Conservation (phyloP, 2,888 invertebrate genomes). For the Drosophila demipolita region DNA sequence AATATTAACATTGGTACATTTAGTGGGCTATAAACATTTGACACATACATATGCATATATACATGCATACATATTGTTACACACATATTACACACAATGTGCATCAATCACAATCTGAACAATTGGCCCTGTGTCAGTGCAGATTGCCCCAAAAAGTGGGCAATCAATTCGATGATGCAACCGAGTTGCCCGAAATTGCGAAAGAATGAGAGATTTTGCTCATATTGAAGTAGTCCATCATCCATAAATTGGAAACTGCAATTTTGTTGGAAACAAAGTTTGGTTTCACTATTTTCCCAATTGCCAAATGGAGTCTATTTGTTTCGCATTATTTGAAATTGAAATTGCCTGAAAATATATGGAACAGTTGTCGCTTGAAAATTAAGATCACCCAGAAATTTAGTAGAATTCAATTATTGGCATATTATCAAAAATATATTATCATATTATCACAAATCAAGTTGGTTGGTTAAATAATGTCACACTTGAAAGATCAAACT, state of each 20-base stretch:
- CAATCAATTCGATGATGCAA: constrained; percentile 46
- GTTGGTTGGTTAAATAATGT: neutral
- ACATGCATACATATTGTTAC: too few relatives aligned
- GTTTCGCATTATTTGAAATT: neutral
- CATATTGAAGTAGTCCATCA: constrained; percentile 28
- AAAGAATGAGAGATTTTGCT: constrained; percentile 42
- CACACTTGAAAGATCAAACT: neutral
- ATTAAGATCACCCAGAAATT: neutral
- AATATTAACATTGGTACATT: neutral
- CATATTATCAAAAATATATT: neutral
- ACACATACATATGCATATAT: too few relatives aligned
- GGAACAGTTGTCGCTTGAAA: neutral
- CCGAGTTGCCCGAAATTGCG: constrained; percentile 24
- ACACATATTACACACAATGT: too few relatives aligned
- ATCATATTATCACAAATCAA: too few relatives aligned
- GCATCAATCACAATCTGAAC: constrained; percentile 11
- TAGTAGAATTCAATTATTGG: neutral
- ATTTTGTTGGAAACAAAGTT: constrained; percentile 37
- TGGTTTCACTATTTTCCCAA: neutral
- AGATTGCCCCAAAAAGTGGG: constrained; percentile 38
- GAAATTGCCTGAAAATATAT: neutral
- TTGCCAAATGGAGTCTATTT: neutral
- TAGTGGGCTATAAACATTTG: neutral
- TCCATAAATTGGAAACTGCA: constrained; percentile 34
- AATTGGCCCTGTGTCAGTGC: constrained; percentile 14